These are phyloP conservation scores for Urocolius indicus DNA, from an alignment of 2,113 vertebrate species.

Conservation along the genomic window DNA sequence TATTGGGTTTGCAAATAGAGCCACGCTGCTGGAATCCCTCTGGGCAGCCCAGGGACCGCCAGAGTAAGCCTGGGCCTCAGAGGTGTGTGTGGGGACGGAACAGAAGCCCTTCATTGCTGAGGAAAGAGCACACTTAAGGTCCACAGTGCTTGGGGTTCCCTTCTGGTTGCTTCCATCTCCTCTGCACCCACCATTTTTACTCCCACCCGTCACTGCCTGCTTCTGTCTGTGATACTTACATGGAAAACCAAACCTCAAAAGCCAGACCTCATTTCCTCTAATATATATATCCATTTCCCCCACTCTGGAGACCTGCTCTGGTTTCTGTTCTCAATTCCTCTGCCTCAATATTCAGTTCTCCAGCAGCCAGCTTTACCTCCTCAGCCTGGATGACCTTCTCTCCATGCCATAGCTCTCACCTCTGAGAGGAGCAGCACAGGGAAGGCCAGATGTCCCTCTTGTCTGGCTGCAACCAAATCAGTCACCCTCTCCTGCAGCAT, in stretches of 20 bases:
- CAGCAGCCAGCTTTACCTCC: neutral
- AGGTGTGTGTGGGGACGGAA: neutral
- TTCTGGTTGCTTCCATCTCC: neutral
- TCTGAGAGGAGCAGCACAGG: rapidly evolving
- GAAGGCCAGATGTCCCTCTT: neutral
- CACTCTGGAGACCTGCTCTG: neutral
- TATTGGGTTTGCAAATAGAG: constrained; percentile 6
- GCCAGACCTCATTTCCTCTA: neutral
- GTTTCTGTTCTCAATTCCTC: neutral
- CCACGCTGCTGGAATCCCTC: neutral
- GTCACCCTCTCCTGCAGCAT: rapidly evolving
- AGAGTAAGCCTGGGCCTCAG: neutral
- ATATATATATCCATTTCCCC: neutral
- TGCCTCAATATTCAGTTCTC: rapidly evolving
- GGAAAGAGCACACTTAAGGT: neutral
- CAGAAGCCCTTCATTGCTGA: neutral
- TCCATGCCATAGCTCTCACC: rapidly evolving
- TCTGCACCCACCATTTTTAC: neutral
- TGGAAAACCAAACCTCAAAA: neutral
- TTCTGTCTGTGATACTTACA: neutral
- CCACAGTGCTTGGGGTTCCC: neutral
- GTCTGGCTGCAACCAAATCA: neutral
- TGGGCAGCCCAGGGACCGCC: neutral
- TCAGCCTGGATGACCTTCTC: neutral
- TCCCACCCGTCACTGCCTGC: neutral